Evolutionary conservation across 2,113 vertebrate species (phyloP).

Genomic region (Acanthochromis polyacanthus): DNA sequence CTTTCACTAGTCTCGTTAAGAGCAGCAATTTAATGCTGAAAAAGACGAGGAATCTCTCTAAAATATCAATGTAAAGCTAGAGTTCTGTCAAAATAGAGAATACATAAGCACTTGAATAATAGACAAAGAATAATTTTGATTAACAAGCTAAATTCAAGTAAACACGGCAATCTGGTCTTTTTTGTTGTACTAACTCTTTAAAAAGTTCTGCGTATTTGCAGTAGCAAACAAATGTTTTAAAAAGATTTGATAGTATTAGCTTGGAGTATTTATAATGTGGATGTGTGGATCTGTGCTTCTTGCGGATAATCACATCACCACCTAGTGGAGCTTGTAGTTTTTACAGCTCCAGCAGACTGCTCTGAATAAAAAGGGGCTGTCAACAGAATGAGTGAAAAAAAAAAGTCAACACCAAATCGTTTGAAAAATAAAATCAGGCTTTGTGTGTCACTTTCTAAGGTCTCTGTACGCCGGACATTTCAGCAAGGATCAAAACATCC

Average conservation of each 20-base stretch:
- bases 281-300: conserved; percentile 41
- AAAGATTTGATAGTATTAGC: conserved; percentile 69
- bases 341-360: conserved; percentile 15
- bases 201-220: conserved; percentile 64
- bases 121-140: conserved; percentile 71
- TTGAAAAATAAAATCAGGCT: neutral
- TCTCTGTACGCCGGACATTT: conserved; percentile 38
- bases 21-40: conserved; percentile 38
- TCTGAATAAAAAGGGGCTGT: neutral
- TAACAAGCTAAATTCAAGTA: conserved; percentile 59
- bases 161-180: conserved; percentile 70
- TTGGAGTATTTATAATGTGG: conserved; percentile 55
- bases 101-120: conserved; percentile 66
- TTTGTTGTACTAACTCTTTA: conserved; percentile 62
- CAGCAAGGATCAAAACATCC: conserved; percentile 52
- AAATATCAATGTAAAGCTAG: conserved; percentile 57
- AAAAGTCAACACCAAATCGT: neutral
- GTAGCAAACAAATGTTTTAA: conserved; percentile 64
- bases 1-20: conserved; percentile 41
- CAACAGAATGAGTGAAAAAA: neutral
- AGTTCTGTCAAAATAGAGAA: conserved; percentile 59
- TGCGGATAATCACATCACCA: conserved; percentile 56
- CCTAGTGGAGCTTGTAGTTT: conserved; percentile 63
- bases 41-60: conserved; percentile 38
- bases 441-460: conserved; percentile 3